phyloP scores from a whole-genome alignment of 2,113 vertebrate species.

The Archocentrus centrarchus region DNA sequence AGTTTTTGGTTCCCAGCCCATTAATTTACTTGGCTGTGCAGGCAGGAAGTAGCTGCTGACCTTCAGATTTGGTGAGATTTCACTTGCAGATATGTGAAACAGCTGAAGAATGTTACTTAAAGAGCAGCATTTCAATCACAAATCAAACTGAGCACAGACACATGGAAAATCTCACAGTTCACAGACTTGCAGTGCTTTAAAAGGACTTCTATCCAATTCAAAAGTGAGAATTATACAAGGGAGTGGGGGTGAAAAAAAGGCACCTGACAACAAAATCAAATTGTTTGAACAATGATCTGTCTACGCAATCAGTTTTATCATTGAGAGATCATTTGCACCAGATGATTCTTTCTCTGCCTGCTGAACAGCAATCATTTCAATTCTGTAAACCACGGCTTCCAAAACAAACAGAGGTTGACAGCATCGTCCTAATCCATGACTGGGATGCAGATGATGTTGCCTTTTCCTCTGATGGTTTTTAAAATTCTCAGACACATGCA shows the following conservation, averaged over 20 bases:
- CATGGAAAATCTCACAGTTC: background rate
- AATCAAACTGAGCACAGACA: background rate
- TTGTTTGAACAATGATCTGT: background rate
- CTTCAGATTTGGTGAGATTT: slow-evolving; percentile 22
- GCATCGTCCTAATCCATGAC: slow-evolving; percentile 9
- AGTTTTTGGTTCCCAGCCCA: background rate
- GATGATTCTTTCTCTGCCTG: slow-evolving; percentile 28
- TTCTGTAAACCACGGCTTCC: slow-evolving; percentile 27
- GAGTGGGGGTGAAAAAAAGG: slow-evolving; percentile 5
- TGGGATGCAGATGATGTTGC: slow-evolving; percentile 26
- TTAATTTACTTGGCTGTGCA: slow-evolving; percentile 28
- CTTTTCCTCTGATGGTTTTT: slow-evolving; percentile 25
- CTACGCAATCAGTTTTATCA: slow-evolving; percentile 19
- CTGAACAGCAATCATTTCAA: slow-evolving; percentile 33
- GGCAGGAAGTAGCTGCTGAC: slow-evolving; percentile 47
- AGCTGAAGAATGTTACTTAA: background rate
- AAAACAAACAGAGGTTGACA: slow-evolving; percentile 27
- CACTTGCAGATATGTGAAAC: background rate
- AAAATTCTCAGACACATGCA: slow-evolving; percentile 26
- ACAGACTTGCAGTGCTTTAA: background rate
- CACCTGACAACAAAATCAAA: slow-evolving; percentile 16
- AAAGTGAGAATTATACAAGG: slow-evolving; percentile 12
- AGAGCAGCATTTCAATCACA: background rate
- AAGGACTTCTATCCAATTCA: slow-evolving; percentile 27
- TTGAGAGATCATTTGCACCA: slow-evolving; percentile 18